These are phyloP conservation scores for Nycticryphes semicollaris DNA, from an alignment of 2,113 vertebrate genomes.

Conservation along the genomic window DNA sequence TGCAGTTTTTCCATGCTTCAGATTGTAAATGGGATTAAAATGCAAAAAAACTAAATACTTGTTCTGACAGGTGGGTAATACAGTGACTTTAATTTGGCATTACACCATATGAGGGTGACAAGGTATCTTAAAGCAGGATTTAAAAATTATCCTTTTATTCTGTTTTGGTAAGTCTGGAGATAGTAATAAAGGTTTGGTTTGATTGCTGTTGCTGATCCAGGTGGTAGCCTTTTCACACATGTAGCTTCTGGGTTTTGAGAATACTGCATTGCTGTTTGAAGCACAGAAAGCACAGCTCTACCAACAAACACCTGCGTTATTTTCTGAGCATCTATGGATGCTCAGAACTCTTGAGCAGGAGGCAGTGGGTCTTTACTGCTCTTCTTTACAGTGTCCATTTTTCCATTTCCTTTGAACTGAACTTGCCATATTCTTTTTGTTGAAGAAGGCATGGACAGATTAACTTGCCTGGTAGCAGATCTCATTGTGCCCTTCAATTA, in stretches of 20 bases:
- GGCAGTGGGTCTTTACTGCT: neutral
- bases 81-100: neutral
- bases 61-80: conserved; percentile 12
- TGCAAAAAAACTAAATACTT: neutral
- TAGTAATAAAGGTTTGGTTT: neutral
- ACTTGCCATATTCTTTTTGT: neutral
- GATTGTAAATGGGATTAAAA: neutral
- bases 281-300: neutral
- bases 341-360: neutral
- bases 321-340: neutral
- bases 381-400: neutral
- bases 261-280: neutral
- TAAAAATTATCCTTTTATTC: neutral
- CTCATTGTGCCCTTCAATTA: neutral
- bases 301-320: neutral
- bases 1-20: neutral
- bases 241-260: neutral
- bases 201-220: neutral
- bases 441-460: neutral
- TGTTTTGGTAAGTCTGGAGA: neutral
- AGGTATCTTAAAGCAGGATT: neutral
- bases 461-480: neutral
- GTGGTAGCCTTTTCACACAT: neutral
- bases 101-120: neutral
- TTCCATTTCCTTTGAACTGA: neutral